Evolutionary conservation across 2,888 invertebrate species (phyloP).

Genomic region (Eupithecia centaureata): DNA sequence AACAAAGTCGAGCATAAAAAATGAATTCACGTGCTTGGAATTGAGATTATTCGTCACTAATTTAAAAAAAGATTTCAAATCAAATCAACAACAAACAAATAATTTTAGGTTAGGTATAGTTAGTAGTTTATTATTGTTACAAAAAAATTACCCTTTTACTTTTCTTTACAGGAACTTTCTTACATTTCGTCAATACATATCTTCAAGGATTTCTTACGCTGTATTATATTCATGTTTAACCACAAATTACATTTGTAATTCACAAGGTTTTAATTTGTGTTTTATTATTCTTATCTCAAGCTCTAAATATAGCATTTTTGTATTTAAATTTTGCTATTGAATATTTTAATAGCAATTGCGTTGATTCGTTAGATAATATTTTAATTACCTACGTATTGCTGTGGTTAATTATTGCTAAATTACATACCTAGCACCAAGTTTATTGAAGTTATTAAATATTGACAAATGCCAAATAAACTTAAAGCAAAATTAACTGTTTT

Average conservation of each 20-base stretch:
- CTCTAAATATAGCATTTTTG: slow-evolving; percentile 8
- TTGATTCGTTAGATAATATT: slow-evolving; percentile 2
- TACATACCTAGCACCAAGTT: background rate
- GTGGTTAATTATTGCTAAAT: background rate
- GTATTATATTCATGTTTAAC: too few relatives aligned
- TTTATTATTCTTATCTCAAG: background rate
- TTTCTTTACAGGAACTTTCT: too few relatives aligned
- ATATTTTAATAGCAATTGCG: slow-evolving; percentile 12
- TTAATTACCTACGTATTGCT: background rate
- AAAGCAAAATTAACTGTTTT: background rate
- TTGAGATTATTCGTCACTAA: too few relatives aligned
- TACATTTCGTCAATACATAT: too few relatives aligned
- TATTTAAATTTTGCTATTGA: slow-evolving; percentile 4
- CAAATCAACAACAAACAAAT: too few relatives aligned
- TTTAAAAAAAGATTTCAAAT: too few relatives aligned
- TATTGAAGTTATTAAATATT: background rate
- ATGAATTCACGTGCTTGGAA: too few relatives aligned
- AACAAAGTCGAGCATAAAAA: too few relatives aligned
- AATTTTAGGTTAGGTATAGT: too few relatives aligned
- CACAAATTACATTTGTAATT: background rate
- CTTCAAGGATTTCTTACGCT: too few relatives aligned
- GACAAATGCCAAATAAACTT: background rate
- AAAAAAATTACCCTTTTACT: too few relatives aligned
- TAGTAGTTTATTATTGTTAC: too few relatives aligned
- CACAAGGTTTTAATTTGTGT: background rate